Percentiles rank a stretch among this genome's conserved stretches.
These are phyloP conservation scores for Dinomys branickii DNA, from an alignment of 2,113 vertebrate species.

Conservation along the genomic window DNA sequence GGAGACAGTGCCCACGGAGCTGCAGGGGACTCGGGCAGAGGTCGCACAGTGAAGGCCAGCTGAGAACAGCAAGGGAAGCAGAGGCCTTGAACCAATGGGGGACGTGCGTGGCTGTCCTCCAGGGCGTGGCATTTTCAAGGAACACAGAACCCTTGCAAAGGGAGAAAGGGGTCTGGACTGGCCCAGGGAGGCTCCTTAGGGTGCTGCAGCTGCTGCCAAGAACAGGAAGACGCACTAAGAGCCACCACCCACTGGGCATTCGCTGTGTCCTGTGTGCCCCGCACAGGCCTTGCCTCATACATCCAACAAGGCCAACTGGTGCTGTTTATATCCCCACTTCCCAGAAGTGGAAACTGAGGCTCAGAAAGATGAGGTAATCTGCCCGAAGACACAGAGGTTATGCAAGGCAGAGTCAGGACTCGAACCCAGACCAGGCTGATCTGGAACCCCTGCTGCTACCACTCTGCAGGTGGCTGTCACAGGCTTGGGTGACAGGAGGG, in stretches of 20 bases:
- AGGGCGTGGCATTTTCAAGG: background rate
- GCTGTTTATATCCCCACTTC: background rate
- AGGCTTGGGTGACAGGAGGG: background rate
- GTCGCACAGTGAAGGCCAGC: background rate
- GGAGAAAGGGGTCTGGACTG: background rate
- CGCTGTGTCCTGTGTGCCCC: accelerated
- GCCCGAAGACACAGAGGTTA: background rate
- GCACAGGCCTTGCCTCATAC: background rate
- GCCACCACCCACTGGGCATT: accelerated
- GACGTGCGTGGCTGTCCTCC: background rate
- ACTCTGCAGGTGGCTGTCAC: background rate
- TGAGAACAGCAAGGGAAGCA: background rate
- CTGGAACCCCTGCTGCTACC: background rate
- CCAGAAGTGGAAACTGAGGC: slow-evolving; percentile 53
- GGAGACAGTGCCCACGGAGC: accelerated
- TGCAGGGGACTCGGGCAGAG: background rate
- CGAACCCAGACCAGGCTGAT: slow-evolving; percentile 39
- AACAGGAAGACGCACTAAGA: accelerated
- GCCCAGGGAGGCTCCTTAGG: background rate
- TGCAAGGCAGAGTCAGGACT: slow-evolving; percentile 21
- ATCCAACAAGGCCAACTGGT: background rate
- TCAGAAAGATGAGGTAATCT: slow-evolving; percentile 11
- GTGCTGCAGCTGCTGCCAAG: background rate
- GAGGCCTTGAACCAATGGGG: background rate
- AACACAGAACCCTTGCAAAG: background rate